These are phyloP conservation scores for Drosophila anceps DNA, from an alignment of 2,888 invertebrate species.

Conservation along the genomic window DNA sequence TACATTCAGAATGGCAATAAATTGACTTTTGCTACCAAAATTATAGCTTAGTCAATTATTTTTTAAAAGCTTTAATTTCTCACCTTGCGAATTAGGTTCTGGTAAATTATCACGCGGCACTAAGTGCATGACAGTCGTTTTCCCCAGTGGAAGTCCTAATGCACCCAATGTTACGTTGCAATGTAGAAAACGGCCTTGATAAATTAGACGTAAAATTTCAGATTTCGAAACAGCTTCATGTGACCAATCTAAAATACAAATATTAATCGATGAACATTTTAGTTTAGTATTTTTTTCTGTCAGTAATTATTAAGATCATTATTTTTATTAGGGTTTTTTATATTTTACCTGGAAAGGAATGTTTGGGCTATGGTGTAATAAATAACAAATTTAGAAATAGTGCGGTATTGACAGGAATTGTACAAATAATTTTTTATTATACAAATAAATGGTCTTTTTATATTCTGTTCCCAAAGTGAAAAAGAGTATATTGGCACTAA, in stretches of 20 bases:
- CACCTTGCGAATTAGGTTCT: slow-evolving; percentile 99
- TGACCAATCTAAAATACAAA: slow-evolving; percentile 93
- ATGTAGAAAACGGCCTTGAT: slow-evolving; percentile 99
- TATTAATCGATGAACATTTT: neutral
- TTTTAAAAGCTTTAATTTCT: slow-evolving; percentile 30
- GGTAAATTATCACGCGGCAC: slow-evolving; percentile 99
- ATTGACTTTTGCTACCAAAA: neutral
- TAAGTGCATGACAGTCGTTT: slow-evolving; percentile 99
- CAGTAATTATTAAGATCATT: neutral
- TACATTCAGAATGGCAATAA: no score
- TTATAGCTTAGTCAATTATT: neutral
- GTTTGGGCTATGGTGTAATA: no score
- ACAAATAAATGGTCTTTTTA: no score
- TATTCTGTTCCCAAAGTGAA: no score
- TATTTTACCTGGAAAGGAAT: no score
- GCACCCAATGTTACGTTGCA: slow-evolving; percentile 99
- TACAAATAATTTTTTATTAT: no score
- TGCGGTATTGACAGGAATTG: no score
- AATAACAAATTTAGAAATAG: no score
- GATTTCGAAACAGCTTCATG: slow-evolving; percentile 98
- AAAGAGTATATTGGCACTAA: no score
- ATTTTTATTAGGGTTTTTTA: no score
- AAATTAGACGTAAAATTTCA: slow-evolving; percentile 99
- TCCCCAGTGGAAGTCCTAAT: slow-evolving; percentile 97
- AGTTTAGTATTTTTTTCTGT: neutral